Base-by-base conservation (phyloP, 2,113 vertebrate species). In the Thinocorus orbignyianus region DNA sequence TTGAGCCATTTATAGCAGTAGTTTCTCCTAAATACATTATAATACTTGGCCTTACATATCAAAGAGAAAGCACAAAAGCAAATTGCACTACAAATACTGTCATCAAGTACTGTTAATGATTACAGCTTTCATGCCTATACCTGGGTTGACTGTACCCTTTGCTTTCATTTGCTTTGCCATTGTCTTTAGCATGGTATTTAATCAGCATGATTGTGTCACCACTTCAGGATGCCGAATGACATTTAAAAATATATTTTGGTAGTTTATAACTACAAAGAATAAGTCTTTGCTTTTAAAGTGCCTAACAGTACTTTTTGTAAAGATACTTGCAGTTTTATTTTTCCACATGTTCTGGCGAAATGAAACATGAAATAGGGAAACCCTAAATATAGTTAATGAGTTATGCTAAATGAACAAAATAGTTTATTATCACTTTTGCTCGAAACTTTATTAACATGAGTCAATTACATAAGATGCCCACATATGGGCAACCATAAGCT, bases 1-100 rank as follows among this genome's bases (percentile, higher is more conserved):
- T 98, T 92, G 88, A 81, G 93, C 57, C 51, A 64, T 94, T 96
- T 92, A 64, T 72, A n/a, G 86, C 37, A 73, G 83, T 81, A 92
- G 39, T 84, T 86, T 48, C 46, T 95, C 88, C 91, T 90, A 82
- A 94, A 87, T 82, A 52, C 9, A 2, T 54, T 28, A 22, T 19
- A 73, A 6, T 48, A 42, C 73, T 68, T 76, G 49, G 44, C 41
- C 41, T 86, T 87, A n/a, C 30, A 19, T 39, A 70, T 17, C 61
- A 70, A 91, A 77, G 44, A 41, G 61, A 92, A 77, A 3, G 1
- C 24, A 80, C 49, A 84, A 87, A 79, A 85, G 57, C 46, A 62
- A 85, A 89, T 87, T 84, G 31, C 54, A 49, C 58, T 68, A 35
- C 77, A 87, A 81, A 69, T 58, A 12, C 28, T 78, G 42, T 84